A percentile compares a stretch with the other conserved stretches of the same genome.
These are phyloP conservation scores for Solenopsis fugax DNA, from an alignment of 1,140 invertebrate species.

Conservation along the genomic window DNA sequence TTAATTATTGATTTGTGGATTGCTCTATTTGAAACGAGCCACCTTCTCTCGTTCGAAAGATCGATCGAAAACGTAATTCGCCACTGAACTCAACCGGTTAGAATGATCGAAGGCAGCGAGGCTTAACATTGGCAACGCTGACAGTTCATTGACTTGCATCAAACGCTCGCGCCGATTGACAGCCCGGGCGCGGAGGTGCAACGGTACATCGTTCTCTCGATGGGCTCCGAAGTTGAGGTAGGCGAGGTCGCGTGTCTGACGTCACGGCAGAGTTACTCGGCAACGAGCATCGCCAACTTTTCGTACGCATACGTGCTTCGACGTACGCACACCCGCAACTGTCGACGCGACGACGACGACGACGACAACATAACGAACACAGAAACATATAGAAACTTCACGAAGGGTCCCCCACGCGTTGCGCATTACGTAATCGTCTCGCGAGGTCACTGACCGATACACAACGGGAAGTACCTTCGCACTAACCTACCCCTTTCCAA, in stretches of 20 bases:
- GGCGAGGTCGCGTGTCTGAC: conserved; percentile 84
- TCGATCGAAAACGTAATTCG: conserved; percentile 14
- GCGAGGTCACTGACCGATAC: conserved; percentile 84
- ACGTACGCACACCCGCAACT: conserved; percentile 69
- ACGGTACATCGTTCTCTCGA: conserved; percentile 82
- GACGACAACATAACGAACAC: conserved; percentile 59
- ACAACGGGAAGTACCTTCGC: conserved; percentile 73
- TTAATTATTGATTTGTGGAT: background rate
- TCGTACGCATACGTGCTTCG: conserved; percentile 71
- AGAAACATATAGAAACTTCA: conserved; percentile 47
- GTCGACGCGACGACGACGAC: conserved; percentile 47
- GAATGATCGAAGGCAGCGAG: conserved; percentile 17
- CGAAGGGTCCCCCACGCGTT: conserved; percentile 70
- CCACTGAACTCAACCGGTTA: conserved; percentile 1
- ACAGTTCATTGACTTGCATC: conserved; percentile 77
- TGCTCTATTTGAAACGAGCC: background rate
- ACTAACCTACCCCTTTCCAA: conserved; percentile 72
- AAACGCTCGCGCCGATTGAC: conserved; percentile 75
- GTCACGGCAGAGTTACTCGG: conserved; percentile 81
- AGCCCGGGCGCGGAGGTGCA: conserved; percentile 78
- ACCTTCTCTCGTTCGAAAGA: background rate
- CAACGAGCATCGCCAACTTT: conserved; percentile 75
- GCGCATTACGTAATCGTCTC: conserved; percentile 78
- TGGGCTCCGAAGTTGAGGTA: conserved; percentile 83
- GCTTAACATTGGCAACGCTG: conserved; percentile 74